Evolutionary conservation across 2,797 vertebrate species (phyloP), one percentile per base, ranked within the genome.

Genomic region (Bryconaethiops microstoma): DNA sequence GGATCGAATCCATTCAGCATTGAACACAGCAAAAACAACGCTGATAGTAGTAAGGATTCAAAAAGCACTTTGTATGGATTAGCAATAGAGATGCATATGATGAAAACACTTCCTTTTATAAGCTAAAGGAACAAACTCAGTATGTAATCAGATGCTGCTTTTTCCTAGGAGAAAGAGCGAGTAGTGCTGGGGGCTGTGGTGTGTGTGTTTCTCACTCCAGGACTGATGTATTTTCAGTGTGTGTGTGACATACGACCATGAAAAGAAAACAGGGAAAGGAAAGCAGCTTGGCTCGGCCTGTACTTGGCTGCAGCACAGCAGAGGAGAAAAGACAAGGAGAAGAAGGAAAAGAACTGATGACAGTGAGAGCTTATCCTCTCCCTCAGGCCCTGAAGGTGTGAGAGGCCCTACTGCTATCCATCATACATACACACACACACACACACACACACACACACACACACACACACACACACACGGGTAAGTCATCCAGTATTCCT

Each of bases 151-250:
- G 17, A 17, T 25, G 16, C 57, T 62, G 23, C 23, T 68, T 45
- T 68, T 48, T 69, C 67, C 10, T 52, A 17, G 17, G 21, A 25
- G 12, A 21, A 25, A 69, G 1, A 25, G 23, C 48, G 40, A 54
- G 50, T 35, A 35, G n/a, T 10, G 59, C 29, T 64, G 2, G 62
- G 7, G 63, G 16, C 63, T 65, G 16, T 63, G 21, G 69, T 23
- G 48, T 74, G 76, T 16, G 50, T 63, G 65, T 40, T 77, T 57
- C 48, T 81, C 74, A 65, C 10, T 48, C 40, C 23, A 80, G 77
- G 72, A 76, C 64, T 77, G 59, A 83, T 83, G 85, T 71, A 67
- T 81, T 82, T 86, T 69, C 80, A 76, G 64, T 78, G 68, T 85
- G 81, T 62, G 79, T 73, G 80, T 76, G 72, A 79, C 75, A 74